Evolutionary conservation across 2,797 vertebrate genomes (phyloP).

Genomic region (Toxotes lorentzi): DNA sequence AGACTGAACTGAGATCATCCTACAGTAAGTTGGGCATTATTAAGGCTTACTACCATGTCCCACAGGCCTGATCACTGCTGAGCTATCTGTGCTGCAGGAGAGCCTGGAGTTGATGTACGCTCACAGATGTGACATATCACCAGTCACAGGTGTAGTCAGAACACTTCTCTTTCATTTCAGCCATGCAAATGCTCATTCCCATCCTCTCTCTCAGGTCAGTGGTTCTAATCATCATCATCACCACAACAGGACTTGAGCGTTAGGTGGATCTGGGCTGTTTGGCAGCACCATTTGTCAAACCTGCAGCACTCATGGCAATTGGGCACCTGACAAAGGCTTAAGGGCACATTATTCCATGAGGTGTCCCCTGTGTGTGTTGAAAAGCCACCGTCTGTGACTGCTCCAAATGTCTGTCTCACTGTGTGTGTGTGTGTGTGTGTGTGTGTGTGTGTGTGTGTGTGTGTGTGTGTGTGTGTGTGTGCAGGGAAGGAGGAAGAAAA

Average conservation of each 20-base stretch:
- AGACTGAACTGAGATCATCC: constrained; percentile 21
- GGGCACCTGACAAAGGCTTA: constrained; percentile 74
- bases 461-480: constrained; percentile 29
- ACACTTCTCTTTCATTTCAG: constrained; percentile 48
- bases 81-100: background rate
- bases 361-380: constrained; percentile 49
- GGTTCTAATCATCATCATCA: constrained; percentile 48
- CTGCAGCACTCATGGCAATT: constrained; percentile 50
- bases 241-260: constrained; percentile 42
- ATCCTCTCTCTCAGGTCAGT: constrained; percentile 50
- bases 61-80: constrained; percentile 31
- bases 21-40: constrained; percentile 8
- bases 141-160: constrained; percentile 53
- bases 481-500: background rate
- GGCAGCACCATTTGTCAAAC: constrained; percentile 73
- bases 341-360: constrained; percentile 69
- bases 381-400: constrained; percentile 61
- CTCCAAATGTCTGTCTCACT: constrained; percentile 63
- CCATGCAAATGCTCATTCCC: constrained; percentile 38
- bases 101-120: constrained; percentile 35
- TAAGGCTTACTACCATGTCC: constrained; percentile 33
- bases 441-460: constrained; percentile 47
- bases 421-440: constrained; percentile 46
- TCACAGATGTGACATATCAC: constrained; percentile 49
- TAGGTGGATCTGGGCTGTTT: constrained; percentile 34